phyloP scores from a whole-genome alignment of 2,888 invertebrate genomes.

The Sesamia inferens region DNA sequence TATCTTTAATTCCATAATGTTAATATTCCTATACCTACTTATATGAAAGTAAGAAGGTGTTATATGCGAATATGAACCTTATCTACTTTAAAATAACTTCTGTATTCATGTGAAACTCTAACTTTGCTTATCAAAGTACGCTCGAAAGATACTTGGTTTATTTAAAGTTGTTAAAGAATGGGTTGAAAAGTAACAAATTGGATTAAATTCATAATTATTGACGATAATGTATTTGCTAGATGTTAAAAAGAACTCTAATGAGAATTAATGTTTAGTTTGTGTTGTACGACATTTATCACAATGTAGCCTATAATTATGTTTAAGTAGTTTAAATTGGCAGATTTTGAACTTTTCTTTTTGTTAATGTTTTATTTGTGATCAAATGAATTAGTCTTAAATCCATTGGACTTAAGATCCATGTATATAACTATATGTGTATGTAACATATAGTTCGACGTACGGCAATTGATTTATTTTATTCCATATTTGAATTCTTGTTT shows the following conservation, averaged over 20 bases:
- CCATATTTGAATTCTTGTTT: neutral
- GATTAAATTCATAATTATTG: neutral
- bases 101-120: neutral
- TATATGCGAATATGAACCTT: neutral
- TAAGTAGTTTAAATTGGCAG: conserved; percentile 31
- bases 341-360: conserved; percentile 8
- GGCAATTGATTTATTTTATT: neutral
- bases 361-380: neutral
- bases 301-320: conserved; percentile 41
- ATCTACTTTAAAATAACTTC: rapidly evolving
- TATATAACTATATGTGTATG: too few species aligned
- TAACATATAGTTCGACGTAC: too few species aligned
- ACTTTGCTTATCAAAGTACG: neutral
- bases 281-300: conserved; percentile 42
- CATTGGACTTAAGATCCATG: too few species aligned
- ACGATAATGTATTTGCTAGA: conserved; percentile 2
- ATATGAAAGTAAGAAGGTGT: neutral
- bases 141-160: neutral
- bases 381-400: neutral
- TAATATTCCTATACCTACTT: neutral
- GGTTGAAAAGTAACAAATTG: neutral
- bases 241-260: neutral
- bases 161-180: neutral
- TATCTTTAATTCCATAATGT: neutral
- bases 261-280: conserved; percentile 6